These are phyloP conservation scores for Sesia bembeciformis DNA, from an alignment of 2,888 invertebrate species.

Conservation along the genomic window DNA sequence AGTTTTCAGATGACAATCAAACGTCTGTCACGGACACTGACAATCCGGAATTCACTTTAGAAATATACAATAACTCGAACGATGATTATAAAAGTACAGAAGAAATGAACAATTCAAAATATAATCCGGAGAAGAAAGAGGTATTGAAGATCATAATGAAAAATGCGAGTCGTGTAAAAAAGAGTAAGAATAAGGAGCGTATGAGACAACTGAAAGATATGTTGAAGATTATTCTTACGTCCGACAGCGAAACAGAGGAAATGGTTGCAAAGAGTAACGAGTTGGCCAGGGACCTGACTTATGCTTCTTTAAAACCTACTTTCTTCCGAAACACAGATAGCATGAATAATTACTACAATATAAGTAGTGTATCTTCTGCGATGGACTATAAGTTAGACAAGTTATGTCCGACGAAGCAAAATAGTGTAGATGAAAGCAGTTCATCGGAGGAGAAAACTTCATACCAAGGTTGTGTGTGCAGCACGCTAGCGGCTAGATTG, in stretches of 20 bases:
- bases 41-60: not conserved
- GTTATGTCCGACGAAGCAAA: conserved; percentile 23
- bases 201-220: conserved; percentile 29
- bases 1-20: conserved; percentile 1
- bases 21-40: not conserved
- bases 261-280: conserved; percentile 17
- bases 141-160: conserved; percentile 38
- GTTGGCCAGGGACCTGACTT: conserved; percentile 27
- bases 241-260: conserved; percentile 34
- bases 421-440: conserved; percentile 7
- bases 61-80: not conserved
- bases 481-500: conserved; percentile 29
- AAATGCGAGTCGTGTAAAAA: conserved; percentile 21
- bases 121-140: conserved; percentile 30
- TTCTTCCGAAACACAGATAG: conserved; percentile 33
- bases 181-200: conserved; percentile 23
- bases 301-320: conserved; percentile 28
- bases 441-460: not conserved
- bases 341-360: conserved; percentile 32
- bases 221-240: conserved; percentile 37
- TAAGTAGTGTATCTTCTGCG: conserved; percentile 16
- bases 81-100: not conserved
- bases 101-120: not conserved
- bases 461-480: conserved; percentile 31
- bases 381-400: conserved; percentile 6